Evolutionary conservation across 2,797 vertebrate species (phyloP), one percentile per base, ranked within the genome.

Genomic region (Bryconaethiops microstoma): DNA sequence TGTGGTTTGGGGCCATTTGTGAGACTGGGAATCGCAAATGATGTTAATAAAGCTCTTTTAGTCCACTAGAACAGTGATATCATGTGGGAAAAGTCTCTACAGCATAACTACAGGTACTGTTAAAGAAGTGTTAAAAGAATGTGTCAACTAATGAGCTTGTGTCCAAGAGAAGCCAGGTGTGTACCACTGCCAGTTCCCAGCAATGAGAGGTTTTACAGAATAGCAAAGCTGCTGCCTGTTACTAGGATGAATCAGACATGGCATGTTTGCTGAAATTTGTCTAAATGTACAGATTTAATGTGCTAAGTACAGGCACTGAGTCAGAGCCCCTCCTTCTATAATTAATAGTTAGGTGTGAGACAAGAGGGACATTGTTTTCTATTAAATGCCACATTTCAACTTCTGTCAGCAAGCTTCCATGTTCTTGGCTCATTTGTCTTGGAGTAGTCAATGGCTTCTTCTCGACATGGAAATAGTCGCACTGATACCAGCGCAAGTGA

Each of bases 371-470:
- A 55, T 35, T 12, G 25, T 25, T 29, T 55, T 14, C 16, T 40
- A 29, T 29, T 70, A 70, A 21, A 21, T 78, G 40, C 52, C 62
- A 79, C 7, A 42, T 74, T 19, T 65, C 21, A 10, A 59, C 55
- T 35, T 59, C 10, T 29, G 63, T 76, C 54, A 23, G 54, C 54
- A 69, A 62, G 23, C 42, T 35, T 45, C n/a, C n/a, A 60, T 14
- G 13, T 76, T 76, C 19, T 23, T 14, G 55, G 21, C 25, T 70
- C 42, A 25, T 81, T 76, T 52, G 21, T 76, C 67, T 71, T 50
- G 29, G 19, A 52, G 45, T 54, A 19, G 48, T 29, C 25, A 21
- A 55, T 7, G 25, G 42, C 55, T 23, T 70, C 40, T 35, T 12
- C 14, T 7, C 65, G 60, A 40, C 42, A 5, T 23, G 7, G 50